These are phyloP conservation scores for Cantharis rufa DNA, from an alignment of 2,888 invertebrate genomes.

Conservation along the genomic window DNA sequence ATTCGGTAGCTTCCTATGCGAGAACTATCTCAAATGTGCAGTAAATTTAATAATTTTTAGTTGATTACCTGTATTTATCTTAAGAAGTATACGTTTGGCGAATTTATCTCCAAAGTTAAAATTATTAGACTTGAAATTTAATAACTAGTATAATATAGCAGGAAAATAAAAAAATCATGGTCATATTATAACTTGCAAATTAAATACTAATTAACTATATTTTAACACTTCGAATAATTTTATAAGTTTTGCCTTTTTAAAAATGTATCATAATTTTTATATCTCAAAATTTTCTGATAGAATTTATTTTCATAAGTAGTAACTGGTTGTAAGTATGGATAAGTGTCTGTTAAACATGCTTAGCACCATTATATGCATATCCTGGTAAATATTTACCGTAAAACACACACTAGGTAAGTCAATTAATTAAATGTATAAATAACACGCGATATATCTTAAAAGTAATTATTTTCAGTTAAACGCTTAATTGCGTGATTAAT, in stretches of 20 bases:
- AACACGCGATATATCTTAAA: not conserved
- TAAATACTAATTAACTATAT: too few species aligned
- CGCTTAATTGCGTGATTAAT: not conserved
- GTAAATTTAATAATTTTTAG: not conserved
- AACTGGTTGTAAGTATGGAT: not conserved
- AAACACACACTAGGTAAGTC: not conserved
- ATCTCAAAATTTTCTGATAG: not conserved
- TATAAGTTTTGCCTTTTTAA: too few species aligned
- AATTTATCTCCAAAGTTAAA: not conserved
- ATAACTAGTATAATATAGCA: not conserved
- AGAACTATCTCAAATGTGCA: not conserved
- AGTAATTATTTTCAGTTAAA: not conserved
- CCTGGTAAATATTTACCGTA: not conserved
- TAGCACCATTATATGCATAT: not conserved
- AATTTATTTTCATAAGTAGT: not conserved
- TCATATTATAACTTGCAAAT: too few species aligned
- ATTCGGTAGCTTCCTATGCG: not conserved
- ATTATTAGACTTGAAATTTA: not conserved
- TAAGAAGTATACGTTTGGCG: not conserved
- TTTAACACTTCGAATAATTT: too few species aligned
- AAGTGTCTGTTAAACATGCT: not conserved
- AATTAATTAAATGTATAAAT: not conserved
- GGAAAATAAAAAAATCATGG: too few species aligned
- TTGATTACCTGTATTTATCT: not conserved
- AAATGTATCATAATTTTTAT: too few species aligned